phyloP scores from a whole-genome alignment of 2,888 invertebrate genomes.

The Anoncus sp. region DNA sequence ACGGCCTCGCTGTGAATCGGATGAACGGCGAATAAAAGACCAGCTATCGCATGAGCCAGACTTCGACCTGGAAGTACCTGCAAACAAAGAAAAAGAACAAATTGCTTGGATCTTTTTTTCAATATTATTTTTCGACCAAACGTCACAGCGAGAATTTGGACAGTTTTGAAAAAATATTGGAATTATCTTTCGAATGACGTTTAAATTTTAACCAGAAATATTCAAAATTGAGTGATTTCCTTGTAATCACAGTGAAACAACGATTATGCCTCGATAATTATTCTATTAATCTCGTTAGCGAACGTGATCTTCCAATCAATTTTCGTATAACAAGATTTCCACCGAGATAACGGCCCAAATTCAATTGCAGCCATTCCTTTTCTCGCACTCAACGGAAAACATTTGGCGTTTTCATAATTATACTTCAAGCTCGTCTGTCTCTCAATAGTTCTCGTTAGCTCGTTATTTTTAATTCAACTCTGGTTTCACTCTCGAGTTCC shows the following conservation, averaged over 20 bases:
- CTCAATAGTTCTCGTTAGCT: conserved; percentile 35
- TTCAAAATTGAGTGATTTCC: conserved; percentile 66
- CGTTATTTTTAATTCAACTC: conserved; percentile 39
- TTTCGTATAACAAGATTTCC: neutral
- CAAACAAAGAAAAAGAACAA: conserved; percentile 37
- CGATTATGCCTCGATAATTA: neutral
- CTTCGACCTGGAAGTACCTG: conserved; percentile 86
- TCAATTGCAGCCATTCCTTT: conserved; percentile 39
- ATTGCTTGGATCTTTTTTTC: neutral
- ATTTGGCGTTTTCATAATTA: conserved; percentile 30
- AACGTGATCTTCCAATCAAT: neutral
- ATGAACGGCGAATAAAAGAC: conserved; percentile 96
- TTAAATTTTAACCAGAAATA: neutral
- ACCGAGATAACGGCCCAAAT: conserved; percentile 21
- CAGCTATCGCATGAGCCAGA: conserved; percentile 90
- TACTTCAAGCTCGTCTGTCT: neutral
- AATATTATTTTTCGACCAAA: neutral
- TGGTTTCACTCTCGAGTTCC: conserved; percentile 1
- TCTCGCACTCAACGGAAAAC: neutral
- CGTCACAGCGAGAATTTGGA: neutral
- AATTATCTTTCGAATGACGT: neutral
- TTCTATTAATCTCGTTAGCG: neutral
- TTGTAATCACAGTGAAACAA: neutral
- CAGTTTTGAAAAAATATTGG: neutral
- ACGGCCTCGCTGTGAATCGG: conserved; percentile 99